Percentiles rank a stretch among this genome's conserved stretches.
phyloP scores from a whole-genome alignment of 2,888 invertebrate species.

The Luperina testacea region DNA sequence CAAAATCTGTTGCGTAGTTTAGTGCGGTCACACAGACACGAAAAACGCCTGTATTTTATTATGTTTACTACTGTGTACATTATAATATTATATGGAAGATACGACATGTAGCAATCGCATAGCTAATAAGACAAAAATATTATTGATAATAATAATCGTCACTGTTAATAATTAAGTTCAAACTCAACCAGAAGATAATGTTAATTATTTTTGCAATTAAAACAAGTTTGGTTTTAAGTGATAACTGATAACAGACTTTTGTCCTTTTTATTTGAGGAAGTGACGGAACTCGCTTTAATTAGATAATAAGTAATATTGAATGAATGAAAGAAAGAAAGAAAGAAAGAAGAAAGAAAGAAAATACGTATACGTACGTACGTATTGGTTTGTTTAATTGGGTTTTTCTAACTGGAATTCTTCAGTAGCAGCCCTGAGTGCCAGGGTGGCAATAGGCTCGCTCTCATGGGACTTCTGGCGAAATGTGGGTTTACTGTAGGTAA shows the following conservation, averaged over 20 bases:
- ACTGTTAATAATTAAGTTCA: conserved; percentile 15
- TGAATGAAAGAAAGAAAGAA: too few species aligned
- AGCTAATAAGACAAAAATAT: not conserved
- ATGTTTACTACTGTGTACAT: not conserved
- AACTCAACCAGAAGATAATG: conserved; percentile 25
- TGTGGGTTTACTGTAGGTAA: not conserved
- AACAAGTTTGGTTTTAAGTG: conserved; percentile 16
- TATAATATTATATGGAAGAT: not conserved
- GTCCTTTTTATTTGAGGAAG: conserved; percentile 1
- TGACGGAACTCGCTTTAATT: conserved; percentile 16
- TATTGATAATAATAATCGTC: not conserved
- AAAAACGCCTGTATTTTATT: not conserved
- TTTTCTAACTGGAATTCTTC: not conserved
- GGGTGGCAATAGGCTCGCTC: not conserved
- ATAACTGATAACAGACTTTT: conserved; percentile 6
- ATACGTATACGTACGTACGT: too few species aligned
- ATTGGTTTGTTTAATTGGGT: not conserved
- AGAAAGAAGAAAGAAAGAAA: too few species aligned
- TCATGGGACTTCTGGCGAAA: not conserved
- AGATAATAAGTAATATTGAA: not conserved
- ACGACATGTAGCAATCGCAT: not conserved
- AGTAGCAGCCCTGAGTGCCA: not conserved
- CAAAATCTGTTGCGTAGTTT: not conserved
- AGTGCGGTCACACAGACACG: not conserved
- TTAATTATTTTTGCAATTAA: conserved; percentile 30